Evolutionary conservation across 2,888 invertebrate genomes (phyloP), one percentile per base, ranked within the genome.

Genomic region (Ceratothoa steindachneri): DNA sequence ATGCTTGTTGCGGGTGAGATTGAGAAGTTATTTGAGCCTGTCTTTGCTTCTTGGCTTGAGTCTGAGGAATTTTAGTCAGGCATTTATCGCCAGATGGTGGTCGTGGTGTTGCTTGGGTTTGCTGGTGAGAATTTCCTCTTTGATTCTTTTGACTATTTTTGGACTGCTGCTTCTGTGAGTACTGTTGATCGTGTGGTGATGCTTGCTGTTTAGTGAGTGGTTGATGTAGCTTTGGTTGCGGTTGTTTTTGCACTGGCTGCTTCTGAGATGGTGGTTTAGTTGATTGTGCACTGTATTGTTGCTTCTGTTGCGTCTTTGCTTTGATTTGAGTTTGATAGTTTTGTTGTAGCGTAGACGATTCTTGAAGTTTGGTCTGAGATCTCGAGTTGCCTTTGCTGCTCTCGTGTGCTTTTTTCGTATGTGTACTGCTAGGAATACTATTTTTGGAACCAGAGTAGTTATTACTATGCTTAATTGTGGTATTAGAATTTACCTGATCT

Each of bases 221-320:
- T 27, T 4, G 27, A 5, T 27, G 27, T 7, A 5, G 12, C 24
- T 22, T 27, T 72, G 67, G 65, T 79, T 52, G 60, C 9, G 3
- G 60, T 3, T 71, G 65, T 64, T 41, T 30, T 12, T 73, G 69
- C n/a, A 67, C 69, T 41, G 73, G 72, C 24, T 71, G 73, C 55
- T 78, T 74, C 27, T 73, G 75, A n/a, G n/a, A n/a, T n/a, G n/a
- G n/a, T n/a, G n/a, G n/a, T n/a, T n/a, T n/a, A n/a, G n/a, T n/a
- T n/a, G n/a, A n/a, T n/a, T n/a, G n/a, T n/a, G n/a, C n/a, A n/a
- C n/a, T n/a, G n/a, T n/a, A n/a, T n/a, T 72, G 74, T 22, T 73
- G 64, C 52, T 67, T 60, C 19, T 72, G 68, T 67, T 73, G 69
- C 60, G 72, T 27, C 67, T 66, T 19, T 51, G 24, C 51, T 24